Evolutionary conservation across 2,888 invertebrate species (phyloP).

Genomic region (Rotaria socialis): DNA sequence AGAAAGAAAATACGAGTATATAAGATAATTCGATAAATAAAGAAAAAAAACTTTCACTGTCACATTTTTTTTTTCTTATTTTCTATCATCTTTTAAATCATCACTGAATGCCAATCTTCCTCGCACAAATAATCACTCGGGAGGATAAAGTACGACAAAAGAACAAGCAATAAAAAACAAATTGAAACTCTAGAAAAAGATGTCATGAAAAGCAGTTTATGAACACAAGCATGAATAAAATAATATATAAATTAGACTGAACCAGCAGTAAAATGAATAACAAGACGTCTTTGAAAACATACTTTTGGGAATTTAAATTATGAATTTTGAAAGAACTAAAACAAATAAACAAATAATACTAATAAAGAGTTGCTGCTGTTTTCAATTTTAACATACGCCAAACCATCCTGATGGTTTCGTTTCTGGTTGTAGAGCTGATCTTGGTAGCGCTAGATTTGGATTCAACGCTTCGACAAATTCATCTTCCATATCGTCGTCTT

Average conservation of each 20-base stretch:
- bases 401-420: neutral
- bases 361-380: neutral
- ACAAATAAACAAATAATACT: neutral
- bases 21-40: neutral
- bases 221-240: neutral
- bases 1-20: neutral
- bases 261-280: neutral
- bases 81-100: neutral
- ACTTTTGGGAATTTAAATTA: neutral
- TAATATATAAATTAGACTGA: neutral
- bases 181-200: neutral
- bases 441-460: neutral
- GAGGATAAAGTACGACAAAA: neutral
- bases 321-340: neutral
- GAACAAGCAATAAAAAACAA: neutral
- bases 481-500: slow-evolving; percentile 35
- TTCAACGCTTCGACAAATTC: slow-evolving; percentile 35
- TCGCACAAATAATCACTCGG: neutral
- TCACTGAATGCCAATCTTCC: neutral
- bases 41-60: neutral
- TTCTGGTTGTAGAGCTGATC: neutral
- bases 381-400: neutral
- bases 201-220: neutral
- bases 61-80: neutral
- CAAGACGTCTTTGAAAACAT: neutral